These are phyloP conservation scores for Virgularia gustaviana DNA, from an alignment of 92 coral and sea anemone species.

Conservation along the genomic window DNA sequence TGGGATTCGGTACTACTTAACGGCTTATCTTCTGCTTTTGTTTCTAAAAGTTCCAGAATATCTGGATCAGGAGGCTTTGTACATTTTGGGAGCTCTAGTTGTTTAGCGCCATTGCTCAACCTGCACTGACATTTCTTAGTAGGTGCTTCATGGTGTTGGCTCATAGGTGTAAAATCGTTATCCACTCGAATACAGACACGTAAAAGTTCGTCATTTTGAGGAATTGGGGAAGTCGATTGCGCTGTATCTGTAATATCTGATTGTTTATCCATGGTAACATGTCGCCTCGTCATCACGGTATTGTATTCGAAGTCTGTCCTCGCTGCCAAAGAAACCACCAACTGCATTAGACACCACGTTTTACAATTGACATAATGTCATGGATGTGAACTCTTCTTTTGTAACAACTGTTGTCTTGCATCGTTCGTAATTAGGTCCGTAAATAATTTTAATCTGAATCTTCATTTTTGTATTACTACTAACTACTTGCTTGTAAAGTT, in stretches of 20 bases:
- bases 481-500: too few species aligned
- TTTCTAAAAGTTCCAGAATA: background rate
- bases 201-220: background rate
- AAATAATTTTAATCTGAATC: background rate
- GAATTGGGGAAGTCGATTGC: background rate
- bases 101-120: background rate
- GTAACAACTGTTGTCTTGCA: conserved; percentile 1
- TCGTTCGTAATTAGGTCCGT: conserved; percentile 5
- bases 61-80: background rate
- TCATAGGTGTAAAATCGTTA: conserved; percentile 5
- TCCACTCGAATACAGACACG: conserved; percentile 19
- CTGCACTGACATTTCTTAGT: background rate
- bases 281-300: conserved; percentile 8
- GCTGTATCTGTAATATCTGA: background rate
- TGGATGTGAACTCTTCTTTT: background rate
- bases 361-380: background rate
- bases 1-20: background rate
- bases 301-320: background rate
- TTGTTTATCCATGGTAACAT: background rate
- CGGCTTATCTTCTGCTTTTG: background rate
- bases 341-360: background rate
- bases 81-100: background rate
- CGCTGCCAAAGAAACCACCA: conserved; percentile 7
- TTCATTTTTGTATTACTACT: too few species aligned
- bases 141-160: conserved; percentile 18